Percentiles rank a stretch among this genome's conserved stretches.
Evolutionary conservation across 2,113 vertebrate species (phyloP).

Genomic region (Leucosticte australis): DNA sequence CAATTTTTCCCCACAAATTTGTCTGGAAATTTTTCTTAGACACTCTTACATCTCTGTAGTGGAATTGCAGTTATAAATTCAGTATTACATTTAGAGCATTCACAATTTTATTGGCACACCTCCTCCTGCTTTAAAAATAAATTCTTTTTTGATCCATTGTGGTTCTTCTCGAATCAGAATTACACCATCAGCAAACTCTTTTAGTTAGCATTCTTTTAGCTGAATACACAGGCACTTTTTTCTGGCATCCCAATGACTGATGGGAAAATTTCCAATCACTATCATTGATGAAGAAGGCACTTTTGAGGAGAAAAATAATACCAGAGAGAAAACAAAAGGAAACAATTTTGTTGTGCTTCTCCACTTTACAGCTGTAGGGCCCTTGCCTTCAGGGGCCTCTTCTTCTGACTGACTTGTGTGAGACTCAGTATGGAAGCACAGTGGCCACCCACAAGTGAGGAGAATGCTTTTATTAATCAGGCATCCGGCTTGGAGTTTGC

Average conservation of each 20-base stretch:
- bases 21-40: background rate
- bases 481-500: background rate
- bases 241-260: background rate
- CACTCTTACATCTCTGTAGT: background rate
- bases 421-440: background rate
- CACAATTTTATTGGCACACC: background rate
- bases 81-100: background rate
- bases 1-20: background rate
- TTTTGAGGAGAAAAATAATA: background rate
- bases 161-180: background rate
- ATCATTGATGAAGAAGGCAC: background rate
- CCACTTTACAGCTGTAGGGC: background rate
- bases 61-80: background rate
- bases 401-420: background rate
- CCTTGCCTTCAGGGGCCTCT: background rate
- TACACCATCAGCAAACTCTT: background rate
- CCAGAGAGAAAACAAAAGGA: background rate
- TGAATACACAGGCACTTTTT: background rate
- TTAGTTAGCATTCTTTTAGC: background rate
- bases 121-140: background rate
- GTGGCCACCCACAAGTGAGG: background rate
- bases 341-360: background rate
- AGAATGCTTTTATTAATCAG: background rate
- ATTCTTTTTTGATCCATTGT: background rate
- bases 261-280: background rate